Percentiles rank a stretch among this genome's conserved stretches.
Evolutionary conservation across 1,140 invertebrate species (phyloP).

Genomic region (Drosophila arizonae): DNA sequence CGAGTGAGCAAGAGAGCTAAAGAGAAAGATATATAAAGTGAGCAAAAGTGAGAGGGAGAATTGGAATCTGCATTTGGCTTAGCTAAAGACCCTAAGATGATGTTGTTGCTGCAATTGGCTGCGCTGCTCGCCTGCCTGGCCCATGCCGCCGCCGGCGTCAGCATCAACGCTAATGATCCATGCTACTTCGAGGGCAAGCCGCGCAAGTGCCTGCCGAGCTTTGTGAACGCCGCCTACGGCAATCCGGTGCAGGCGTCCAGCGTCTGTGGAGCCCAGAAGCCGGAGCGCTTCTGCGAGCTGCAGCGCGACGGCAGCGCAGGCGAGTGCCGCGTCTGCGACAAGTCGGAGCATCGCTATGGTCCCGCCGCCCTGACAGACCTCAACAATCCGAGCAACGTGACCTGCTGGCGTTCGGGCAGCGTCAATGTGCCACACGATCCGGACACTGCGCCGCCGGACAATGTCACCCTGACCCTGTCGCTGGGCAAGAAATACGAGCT

Average conservation of each 20-base stretch:
- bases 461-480: slow-evolving; percentile 95
- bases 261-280: slow-evolving; percentile 92
- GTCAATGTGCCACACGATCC: slow-evolving; percentile 88
- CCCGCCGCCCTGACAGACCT: slow-evolving; percentile 95
- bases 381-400: slow-evolving; percentile 98
- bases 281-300: slow-evolving; percentile 89
- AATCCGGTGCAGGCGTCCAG: slow-evolving; percentile 93
- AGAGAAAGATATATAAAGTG: no score
- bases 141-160: slow-evolving; percentile 22
- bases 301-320: slow-evolving; percentile 83
- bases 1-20: neutral
- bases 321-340: slow-evolving; percentile 96
- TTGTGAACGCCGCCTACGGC: slow-evolving; percentile 98
- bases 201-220: slow-evolving; percentile 96
- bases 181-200: slow-evolving; percentile 95
- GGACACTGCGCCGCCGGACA: slow-evolving; percentile 90
- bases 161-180: slow-evolving; percentile 86
- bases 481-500: slow-evolving; percentile 99
- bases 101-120: slow-evolving; percentile 11
- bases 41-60: neutral
- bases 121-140: slow-evolving; percentile 24
- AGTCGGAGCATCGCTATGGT: slow-evolving; percentile 84
- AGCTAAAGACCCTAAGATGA: slow-evolving; percentile 34
- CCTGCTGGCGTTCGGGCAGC: slow-evolving; percentile 97
- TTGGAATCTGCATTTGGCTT: neutral